Base-by-base conservation (phyloP, 2,113 vertebrate species). In the Tretioscincus oriximinensis region DNA sequence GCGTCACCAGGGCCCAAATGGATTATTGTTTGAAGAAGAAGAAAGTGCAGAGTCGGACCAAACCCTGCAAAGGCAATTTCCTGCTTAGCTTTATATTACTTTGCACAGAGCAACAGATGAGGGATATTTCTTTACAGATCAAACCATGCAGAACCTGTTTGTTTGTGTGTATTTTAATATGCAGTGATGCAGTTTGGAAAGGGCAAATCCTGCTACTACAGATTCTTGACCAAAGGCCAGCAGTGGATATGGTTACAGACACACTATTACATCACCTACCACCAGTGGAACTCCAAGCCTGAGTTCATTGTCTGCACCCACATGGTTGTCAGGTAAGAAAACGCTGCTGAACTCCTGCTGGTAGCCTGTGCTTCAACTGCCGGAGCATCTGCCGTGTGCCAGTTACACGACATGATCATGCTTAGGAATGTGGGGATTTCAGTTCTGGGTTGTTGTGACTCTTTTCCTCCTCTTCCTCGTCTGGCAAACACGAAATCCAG, bases 281-380 rank as follows among this genome's bases (percentile, higher is more conserved):
- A 98, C 89, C 97, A 98, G 91, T 98, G 97, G 97, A 98, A 97
- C 89, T 98, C 96, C 92, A 97, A 97, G 85, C 96, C 97, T 0
- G 95, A 98, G 92, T 97, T 97, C 88, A 96, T 97, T 7, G 96
- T 97, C 88, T 97, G 96, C 77, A 97, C 95, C n/a, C 95, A 97
- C 88, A 96, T 94, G n/a, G 95, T 97, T 7, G 95, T 97, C 84
- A 96, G 96, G 96, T 96, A 93, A 83, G 91, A 63, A 80, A 45
- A 45, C 9, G 67, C 72, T 20, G 64, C 35, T 49, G 20, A 60
- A 35, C 70, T 0, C n/a, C 31, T 76, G 41, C 70, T 18, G 1
- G 9, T 0, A 21, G 21, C 77, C 68, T n/a, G 1, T 28, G 68
- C 75, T 51, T 78, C 77, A n/a, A 20, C 66, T 73, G 0, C 45